These are phyloP conservation scores for Acrocephalus kingi DNA, from an alignment of 2,113 vertebrate species.

Conservation along the genomic window DNA sequence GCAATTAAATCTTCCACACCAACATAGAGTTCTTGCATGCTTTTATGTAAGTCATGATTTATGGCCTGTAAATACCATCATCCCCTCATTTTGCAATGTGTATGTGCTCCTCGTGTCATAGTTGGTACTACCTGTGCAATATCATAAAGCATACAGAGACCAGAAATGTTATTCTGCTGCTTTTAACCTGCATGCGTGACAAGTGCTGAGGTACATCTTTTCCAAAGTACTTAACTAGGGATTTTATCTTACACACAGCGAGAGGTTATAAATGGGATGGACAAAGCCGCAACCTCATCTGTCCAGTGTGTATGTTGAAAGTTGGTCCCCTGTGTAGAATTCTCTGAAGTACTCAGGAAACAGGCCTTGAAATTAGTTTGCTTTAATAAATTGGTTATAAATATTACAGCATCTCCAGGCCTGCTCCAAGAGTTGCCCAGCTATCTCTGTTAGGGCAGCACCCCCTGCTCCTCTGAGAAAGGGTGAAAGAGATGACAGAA, in stretches of 20 bases:
- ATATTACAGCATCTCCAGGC: background rate
- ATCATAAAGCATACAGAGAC: background rate
- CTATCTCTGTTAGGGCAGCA: background rate
- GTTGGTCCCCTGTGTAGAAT: background rate
- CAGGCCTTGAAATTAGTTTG: background rate
- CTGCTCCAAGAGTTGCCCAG: background rate
- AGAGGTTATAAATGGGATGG: background rate
- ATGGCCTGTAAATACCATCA: background rate
- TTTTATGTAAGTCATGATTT: constrained; percentile 5
- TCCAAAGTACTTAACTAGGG: background rate
- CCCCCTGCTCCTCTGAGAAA: background rate
- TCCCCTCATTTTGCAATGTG: background rate
- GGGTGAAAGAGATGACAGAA: background rate
- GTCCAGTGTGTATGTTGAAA: background rate
- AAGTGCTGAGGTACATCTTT: background rate
- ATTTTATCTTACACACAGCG: background rate
- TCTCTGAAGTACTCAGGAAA: background rate
- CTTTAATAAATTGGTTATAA: background rate
- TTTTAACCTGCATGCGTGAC: background rate
- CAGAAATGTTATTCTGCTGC: background rate
- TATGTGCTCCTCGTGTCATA: rapidly evolving
- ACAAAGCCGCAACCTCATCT: background rate
- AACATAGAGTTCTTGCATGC: background rate
- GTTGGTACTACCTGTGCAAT: background rate
- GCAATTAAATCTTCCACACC: background rate